Percentiles rank a stretch among this genome's conserved stretches.
Evolutionary conservation across 2,888 invertebrate genomes (phyloP).

Genomic region (Orthosia incerta): DNA sequence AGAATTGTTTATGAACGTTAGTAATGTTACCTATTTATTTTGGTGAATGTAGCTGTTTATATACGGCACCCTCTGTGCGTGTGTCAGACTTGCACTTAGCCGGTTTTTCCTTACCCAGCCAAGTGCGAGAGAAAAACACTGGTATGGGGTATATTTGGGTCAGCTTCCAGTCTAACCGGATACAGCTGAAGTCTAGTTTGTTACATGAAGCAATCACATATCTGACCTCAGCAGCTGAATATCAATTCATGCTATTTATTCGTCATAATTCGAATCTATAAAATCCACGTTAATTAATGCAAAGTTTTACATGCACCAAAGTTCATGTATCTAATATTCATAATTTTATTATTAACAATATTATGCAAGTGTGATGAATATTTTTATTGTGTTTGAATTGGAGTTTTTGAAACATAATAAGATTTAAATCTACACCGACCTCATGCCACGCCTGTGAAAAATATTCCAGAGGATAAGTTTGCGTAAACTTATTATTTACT

Average conservation of each 20-base stretch:
- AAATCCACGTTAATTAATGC: conserved; percentile 8
- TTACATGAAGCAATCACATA: not conserved
- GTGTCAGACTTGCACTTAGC: no score
- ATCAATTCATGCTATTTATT: not conserved
- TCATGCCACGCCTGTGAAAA: not conserved
- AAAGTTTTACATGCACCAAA: conserved; percentile 1
- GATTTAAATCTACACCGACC: not conserved
- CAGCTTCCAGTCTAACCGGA: not conserved
- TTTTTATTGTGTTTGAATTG: not conserved
- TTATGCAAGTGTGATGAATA: conserved; percentile 3
- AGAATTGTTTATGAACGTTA: no score
- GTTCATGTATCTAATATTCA: not conserved
- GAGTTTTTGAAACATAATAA: not conserved
- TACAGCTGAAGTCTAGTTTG: not conserved
- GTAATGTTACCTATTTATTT: no score
- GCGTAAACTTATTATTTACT: conserved; percentile 28
- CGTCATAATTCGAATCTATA: not conserved
- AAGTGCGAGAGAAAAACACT: no score
- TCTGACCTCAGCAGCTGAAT: not conserved
- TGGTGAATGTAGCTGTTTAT: no score
- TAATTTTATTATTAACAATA: not conserved
- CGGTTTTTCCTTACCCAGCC: no score
- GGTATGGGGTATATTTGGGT: not conserved
- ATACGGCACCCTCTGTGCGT: no score
- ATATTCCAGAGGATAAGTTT: conserved; percentile 7